Evolutionary conservation across 2,888 invertebrate genomes (phyloP).

Genomic region (Scaptomyza reducta): DNA sequence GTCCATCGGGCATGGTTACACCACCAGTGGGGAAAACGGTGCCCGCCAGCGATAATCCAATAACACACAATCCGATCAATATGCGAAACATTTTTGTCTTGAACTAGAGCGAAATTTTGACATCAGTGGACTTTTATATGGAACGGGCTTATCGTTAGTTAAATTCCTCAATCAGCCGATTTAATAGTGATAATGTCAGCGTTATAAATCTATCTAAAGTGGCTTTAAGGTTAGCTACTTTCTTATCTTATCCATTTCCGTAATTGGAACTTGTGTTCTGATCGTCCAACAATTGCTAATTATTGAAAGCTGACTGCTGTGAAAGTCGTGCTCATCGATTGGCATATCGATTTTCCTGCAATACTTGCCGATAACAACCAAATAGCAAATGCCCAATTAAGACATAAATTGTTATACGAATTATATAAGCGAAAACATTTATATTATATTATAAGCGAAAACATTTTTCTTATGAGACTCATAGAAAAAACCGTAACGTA

Average conservation of each 20-base stretch:
- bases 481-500: too few species aligned
- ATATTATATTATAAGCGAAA: too few species aligned
- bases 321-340: neutral
- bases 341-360: neutral
- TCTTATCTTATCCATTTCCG: constrained; percentile 41
- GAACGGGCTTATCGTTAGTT: constrained; percentile 6
- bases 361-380: neutral
- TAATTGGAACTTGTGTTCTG: constrained; percentile 1
- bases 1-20: constrained; percentile 72
- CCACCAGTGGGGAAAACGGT: constrained; percentile 27
- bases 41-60: constrained; percentile 41
- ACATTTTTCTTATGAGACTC: too few species aligned
- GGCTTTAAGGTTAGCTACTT: constrained; percentile 8
- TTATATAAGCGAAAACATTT: too few species aligned
- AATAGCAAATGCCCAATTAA: neutral
- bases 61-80: constrained; percentile 49
- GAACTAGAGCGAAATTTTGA: constrained; percentile 43
- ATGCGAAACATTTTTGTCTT: constrained; percentile 54
- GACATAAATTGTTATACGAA: too few species aligned
- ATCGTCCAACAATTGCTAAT: neutral
- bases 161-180: constrained; percentile 6
- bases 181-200: constrained; percentile 22
- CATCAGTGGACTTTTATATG: constrained; percentile 34
- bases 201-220: constrained; percentile 32
- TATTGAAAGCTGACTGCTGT: constrained; percentile 5